Evolutionary conservation across 64 coral and sea anemone species (phyloP), one percentile per base, ranked within the genome.

Genomic region (Stylophora pistillata): DNA sequence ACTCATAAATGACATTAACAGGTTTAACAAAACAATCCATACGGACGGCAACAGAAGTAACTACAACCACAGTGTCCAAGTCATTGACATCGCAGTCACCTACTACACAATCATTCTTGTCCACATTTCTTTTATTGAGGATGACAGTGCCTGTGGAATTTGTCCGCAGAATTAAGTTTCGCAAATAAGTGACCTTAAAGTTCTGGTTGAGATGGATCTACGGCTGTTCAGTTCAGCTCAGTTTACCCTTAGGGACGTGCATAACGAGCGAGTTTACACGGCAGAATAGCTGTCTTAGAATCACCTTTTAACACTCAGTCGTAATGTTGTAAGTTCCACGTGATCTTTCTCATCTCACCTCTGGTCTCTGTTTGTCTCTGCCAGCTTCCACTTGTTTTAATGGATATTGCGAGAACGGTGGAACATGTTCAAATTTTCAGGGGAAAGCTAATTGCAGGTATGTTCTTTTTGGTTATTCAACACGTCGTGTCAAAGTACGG

Each of bases 381-480:
- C 18, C 74, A 86, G 89, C 73, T 23, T 86, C 89, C 72, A 91
- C 72, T 34, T 91, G 89, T 86, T 47, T 73, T 18, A 27, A 9
- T 47, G 81, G 37, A 29, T 77, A 63, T 58, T 91, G 89, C 72
- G 70, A 66, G 72, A 91, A 91, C 52, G 89, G 89, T 56, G 89
- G 89, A 32, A 73, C 82, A 2, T 91, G 89, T 55, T 68, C n/a
- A 11, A 23, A 26, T 21, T 37, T 55, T 47, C 26, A 58, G 4
- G 89, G 89, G 56, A 31, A 60, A 0, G 60, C 75, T 4, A 58
- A 85, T 74, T 91, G 89, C 89, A 91, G 81, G 89, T 91, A 74
- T 86, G 13, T 58, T 20, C 14, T 6, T 32, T n/a, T 58, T 16
- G n/a, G 21, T 87, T 27, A 15, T 23, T 74, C 25, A 57, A 58